These are phyloP conservation scores for Drosophila albomicans DNA, from an alignment of 1,140 invertebrate genomes.

Conservation along the genomic window DNA sequence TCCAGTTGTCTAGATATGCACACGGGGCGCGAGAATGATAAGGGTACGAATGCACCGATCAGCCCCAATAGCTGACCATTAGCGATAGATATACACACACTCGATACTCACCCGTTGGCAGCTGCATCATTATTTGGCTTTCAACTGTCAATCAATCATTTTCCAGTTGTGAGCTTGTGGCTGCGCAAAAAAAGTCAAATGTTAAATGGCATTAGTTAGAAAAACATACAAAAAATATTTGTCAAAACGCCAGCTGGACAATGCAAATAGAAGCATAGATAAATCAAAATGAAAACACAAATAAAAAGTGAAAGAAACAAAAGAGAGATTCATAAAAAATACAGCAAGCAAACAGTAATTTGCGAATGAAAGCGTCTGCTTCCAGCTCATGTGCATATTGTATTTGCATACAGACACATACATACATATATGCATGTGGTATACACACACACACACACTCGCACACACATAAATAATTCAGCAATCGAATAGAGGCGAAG, in stretches of 20 bases:
- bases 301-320: constrained; percentile 4
- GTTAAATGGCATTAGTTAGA: constrained; percentile 35
- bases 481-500: constrained; percentile 42
- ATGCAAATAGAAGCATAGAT: constrained; percentile 38
- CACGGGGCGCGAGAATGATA: constrained; percentile 91
- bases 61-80: constrained; percentile 26
- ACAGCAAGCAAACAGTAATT: constrained; percentile 56
- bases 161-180: neutral
- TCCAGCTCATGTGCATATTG: constrained; percentile 71
- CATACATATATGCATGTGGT: constrained; percentile 38
- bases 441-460: constrained; percentile 22
- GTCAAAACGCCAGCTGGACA: constrained; percentile 45
- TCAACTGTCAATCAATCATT: constrained; percentile 63
- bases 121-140: constrained; percentile 12
- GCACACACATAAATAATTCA: constrained; percentile 71
- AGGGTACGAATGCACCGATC: constrained; percentile 86
- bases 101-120: constrained; percentile 50
- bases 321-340: constrained; percentile 35
- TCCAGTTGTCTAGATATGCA: constrained; percentile 88
- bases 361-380: constrained; percentile 69
- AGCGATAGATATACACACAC: constrained; percentile 2
- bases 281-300: neutral
- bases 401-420: constrained; percentile 67
- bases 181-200: constrained; percentile 16
- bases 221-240: constrained; percentile 16